phyloP scores from a whole-genome alignment of 2,797 vertebrate genomes.

The Avahi laniger region DNA sequence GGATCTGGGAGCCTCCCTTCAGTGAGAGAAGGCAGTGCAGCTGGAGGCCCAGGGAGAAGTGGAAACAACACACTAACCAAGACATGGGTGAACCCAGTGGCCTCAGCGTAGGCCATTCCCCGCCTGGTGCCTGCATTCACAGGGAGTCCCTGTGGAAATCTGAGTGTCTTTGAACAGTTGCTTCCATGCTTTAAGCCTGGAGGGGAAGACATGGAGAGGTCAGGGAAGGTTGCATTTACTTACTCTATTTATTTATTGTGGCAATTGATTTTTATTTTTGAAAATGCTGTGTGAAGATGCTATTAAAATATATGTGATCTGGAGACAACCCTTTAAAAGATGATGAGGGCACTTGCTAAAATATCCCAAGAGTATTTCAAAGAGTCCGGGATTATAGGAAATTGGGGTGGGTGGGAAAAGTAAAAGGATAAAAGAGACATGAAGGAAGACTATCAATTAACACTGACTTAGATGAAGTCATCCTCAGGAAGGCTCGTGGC shows the following conservation, averaged over 20 bases:
- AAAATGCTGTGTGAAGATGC: not conserved
- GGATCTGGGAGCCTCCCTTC: not conserved
- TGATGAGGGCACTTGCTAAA: not conserved
- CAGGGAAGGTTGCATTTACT: not conserved
- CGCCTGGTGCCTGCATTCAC: not conserved
- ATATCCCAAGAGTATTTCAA: not conserved
- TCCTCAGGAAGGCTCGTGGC: not conserved
- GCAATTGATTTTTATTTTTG: not conserved
- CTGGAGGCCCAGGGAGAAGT: not conserved
- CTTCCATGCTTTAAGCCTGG: not conserved
- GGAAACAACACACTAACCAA: not conserved
- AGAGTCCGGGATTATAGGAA: not conserved
- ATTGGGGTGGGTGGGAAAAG: not conserved
- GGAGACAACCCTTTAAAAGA: slow-evolving; percentile 7
- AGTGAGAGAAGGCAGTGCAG: not conserved
- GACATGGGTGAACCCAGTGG: not conserved
- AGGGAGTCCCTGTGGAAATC: not conserved
- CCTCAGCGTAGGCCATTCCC: not conserved
- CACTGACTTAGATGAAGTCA: not conserved
- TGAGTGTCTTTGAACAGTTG: not conserved
- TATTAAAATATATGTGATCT: not conserved
- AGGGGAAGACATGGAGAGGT: not conserved
- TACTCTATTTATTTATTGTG: not conserved
- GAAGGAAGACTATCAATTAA: not conserved
- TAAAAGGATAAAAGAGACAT: not conserved